phyloP scores from a whole-genome alignment of 2,888 invertebrate genomes.

The Drosophila infuscata region DNA sequence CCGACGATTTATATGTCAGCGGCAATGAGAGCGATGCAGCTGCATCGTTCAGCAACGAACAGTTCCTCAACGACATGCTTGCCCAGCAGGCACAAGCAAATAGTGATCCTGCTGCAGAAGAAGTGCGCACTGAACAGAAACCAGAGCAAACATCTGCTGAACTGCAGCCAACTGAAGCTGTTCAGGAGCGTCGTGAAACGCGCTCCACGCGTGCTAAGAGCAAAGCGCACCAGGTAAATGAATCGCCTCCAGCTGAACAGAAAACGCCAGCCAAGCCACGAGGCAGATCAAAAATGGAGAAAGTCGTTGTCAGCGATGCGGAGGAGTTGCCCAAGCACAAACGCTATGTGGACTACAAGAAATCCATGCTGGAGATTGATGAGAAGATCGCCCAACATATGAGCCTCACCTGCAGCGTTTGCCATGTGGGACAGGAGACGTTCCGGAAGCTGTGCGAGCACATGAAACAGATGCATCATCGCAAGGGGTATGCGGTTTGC shows the following conservation, averaged over 20 bases:
- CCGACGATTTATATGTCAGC: conserved; percentile 25
- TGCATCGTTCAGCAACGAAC: conserved; percentile 63
- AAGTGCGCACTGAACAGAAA: background rate
- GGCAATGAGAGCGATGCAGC: conserved; percentile 37
- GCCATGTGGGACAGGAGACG: conserved; percentile 68
- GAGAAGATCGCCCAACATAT: conserved; percentile 81
- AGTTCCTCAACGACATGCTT: conserved; percentile 61
- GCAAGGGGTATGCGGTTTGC: conserved; percentile 82
- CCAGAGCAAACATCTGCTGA: background rate
- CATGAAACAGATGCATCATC: conserved; percentile 70
- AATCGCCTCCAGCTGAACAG: conserved; percentile 16
- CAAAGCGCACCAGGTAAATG: conserved; percentile 39
- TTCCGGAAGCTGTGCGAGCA: conserved; percentile 79
- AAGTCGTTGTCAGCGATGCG: background rate
- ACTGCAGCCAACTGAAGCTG: background rate
- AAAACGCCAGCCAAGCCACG: conserved; percentile 20
- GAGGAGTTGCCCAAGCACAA: conserved; percentile 32
- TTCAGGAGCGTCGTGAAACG: conserved; percentile 58
- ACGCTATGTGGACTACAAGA: conserved; percentile 54
- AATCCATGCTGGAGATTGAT: conserved; percentile 77
- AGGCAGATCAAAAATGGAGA: conserved; percentile 27
- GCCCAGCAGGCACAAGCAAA: conserved; percentile 14
- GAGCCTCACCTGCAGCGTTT: conserved; percentile 82
- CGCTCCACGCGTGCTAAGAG: conserved; percentile 57
- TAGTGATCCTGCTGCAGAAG: background rate